Evolutionary conservation across 2,113 vertebrate species (phyloP), one percentile per base, ranked within the genome.

Genomic region (Ceyx margarethae): DNA sequence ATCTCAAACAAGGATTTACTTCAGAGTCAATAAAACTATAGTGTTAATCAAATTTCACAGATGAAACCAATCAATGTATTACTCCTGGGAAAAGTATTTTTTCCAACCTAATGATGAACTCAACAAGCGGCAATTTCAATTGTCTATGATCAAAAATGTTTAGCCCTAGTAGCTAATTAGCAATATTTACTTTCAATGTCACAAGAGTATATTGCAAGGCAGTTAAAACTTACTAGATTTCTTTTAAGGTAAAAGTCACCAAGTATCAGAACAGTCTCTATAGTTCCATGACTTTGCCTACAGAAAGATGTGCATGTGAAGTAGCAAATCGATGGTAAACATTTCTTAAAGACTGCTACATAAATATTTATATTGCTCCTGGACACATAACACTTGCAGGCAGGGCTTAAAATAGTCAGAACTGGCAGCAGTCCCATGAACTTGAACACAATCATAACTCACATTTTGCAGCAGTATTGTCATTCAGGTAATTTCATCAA

Each of bases 11-110:
- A 91, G 80, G 35, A 77, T 86, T 89, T 83, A 42, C 37, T 64
- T 68, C 11, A 79, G 42, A 81, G 37, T 76, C 78, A 80, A 50
- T 79, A 83, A 90, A 87, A 78, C 42, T 18, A 58, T 68, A 89
- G 37, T 28, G 85, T 82, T 95, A 83, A 88, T 89, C 64, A 31
- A 80, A 50, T 80, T 81, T 90, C 88, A 80, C 64, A 87, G 76
- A 77, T 25, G 73, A 60, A 68, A 33, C 28, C 13, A 2, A 75
- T 51, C 65, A 84, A 80, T 75, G 88, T 81, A 86, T 69, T 85
- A 94, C 73, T 76, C 51, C 45, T 42, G 11, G 13, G 68, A 45
- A 80, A 88, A 92, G 72, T n/a, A 62, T 19, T 66, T 72, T 67
- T 53, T 81, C 65, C 71, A 67, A 9, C n/a, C 23, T 77, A 75